Evolutionary conservation across 2,113 vertebrate species (phyloP).

Genomic region (Catagonus wagneri): DNA sequence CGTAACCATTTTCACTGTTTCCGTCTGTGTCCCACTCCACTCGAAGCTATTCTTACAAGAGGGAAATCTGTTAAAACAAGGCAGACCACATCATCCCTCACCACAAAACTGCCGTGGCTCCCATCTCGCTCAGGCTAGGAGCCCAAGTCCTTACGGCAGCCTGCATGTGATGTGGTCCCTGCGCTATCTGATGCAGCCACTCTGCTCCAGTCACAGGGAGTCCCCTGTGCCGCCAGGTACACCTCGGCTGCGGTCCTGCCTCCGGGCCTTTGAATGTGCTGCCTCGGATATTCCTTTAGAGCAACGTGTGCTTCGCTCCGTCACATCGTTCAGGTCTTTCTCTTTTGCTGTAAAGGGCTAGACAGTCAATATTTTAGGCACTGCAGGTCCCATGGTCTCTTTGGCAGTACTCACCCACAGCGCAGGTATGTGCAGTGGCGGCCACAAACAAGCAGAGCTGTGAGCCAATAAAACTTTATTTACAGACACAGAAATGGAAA

Average conservation of each 20-base stretch:
- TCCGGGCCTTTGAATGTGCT: not conserved
- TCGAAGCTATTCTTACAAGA: not conserved
- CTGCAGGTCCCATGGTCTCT: not conserved
- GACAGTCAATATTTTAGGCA: not conserved
- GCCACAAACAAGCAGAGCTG: not conserved
- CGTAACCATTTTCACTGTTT: not conserved
- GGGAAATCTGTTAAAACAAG: not conserved
- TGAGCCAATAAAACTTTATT: not conserved
- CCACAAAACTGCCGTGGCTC: not conserved
- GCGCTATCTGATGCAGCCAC: not conserved
- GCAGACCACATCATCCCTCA: not conserved
- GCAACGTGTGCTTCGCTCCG: not conserved
- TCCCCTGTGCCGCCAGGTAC: not conserved
- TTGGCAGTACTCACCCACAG: too few relatives aligned
- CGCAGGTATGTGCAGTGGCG: not conserved
- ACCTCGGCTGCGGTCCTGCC: not conserved
- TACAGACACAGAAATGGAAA: not conserved
- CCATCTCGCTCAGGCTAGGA: not conserved
- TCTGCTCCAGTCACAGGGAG: not conserved
- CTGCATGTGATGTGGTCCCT: rapidly evolving
- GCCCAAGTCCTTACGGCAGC: not conserved
- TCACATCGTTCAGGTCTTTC: not conserved
- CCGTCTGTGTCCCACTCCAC: not conserved
- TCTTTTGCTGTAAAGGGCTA: not conserved
- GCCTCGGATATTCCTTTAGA: not conserved